phyloP scores from a whole-genome alignment of 2,888 invertebrate species.

The Acleris sparsana region DNA sequence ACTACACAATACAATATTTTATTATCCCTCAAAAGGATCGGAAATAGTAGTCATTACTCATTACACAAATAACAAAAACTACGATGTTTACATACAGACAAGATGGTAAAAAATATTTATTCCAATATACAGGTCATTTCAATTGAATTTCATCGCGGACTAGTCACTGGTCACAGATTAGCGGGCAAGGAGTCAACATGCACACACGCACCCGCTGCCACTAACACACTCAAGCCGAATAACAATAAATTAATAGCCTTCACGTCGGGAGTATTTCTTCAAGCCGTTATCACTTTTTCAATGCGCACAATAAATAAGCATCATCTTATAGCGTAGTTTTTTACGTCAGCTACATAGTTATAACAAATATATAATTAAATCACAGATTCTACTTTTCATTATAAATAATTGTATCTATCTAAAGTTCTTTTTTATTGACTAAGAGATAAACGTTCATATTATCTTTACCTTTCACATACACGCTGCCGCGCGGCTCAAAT shows the following conservation, averaged over 20 bases:
- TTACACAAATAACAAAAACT: constrained; percentile 64
- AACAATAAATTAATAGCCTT: constrained; percentile 67
- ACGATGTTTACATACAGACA: constrained; percentile 49
- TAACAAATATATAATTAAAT: constrained; percentile 65
- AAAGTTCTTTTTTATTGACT: constrained; percentile 79
- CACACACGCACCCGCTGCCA: constrained; percentile 44
- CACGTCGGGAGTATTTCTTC: constrained; percentile 69
- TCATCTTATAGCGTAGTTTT: constrained; percentile 41
- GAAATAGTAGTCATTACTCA: constrained; percentile 53
- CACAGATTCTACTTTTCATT: constrained; percentile 78
- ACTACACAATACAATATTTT: constrained; percentile 54
- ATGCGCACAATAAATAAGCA: constrained; percentile 49
- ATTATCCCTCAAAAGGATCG: constrained; percentile 45
- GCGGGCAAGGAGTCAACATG: constrained; percentile 68
- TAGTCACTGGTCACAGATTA: constrained; percentile 78
- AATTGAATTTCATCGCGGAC: constrained; percentile 61
- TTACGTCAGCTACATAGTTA: constrained; percentile 40
- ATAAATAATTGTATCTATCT: constrained; percentile 52
- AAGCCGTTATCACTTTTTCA: constrained; percentile 56
- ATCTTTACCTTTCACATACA: constrained; percentile 98
- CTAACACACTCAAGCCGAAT: constrained; percentile 53
- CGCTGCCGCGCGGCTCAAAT: constrained; percentile 96
- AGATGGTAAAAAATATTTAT: constrained; percentile 44
- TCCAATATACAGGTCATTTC: constrained; percentile 53
- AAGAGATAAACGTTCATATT: constrained; percentile 95